These are phyloP conservation scores for Parotia lawesii DNA, from an alignment of 2,113 vertebrate genomes.

Conservation along the genomic window DNA sequence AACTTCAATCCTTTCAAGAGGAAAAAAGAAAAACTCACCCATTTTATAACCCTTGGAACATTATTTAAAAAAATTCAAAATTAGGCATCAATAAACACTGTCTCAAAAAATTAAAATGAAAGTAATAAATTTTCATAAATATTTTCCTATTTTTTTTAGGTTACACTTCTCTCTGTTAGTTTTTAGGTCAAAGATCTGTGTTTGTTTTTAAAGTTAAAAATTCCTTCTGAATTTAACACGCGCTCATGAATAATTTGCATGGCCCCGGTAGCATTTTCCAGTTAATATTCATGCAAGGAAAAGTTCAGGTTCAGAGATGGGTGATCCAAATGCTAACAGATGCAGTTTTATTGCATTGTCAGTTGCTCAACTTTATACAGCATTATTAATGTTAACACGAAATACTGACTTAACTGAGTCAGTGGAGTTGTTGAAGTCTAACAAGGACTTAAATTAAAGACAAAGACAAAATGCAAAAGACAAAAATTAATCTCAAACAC, in stretches of 20 bases:
- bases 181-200: conserved; percentile 6
- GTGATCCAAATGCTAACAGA: background rate
- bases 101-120: background rate
- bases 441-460: background rate
- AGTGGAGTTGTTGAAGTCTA: background rate
- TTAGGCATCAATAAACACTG: background rate
- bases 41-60: background rate
- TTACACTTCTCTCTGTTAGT: background rate
- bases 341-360: background rate
- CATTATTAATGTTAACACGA: background rate
- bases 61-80: background rate
- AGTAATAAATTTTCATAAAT: background rate
- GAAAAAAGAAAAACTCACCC: background rate
- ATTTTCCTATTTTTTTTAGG: background rate
- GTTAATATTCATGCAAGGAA: conserved; percentile 16
- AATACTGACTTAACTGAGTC: background rate
- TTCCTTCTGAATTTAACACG: conserved; percentile 12
- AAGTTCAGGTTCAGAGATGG: background rate
- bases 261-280: background rate
- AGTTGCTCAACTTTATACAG: background rate
- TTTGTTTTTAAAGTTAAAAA: conserved; percentile 23
- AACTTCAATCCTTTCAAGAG: background rate
- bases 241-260: conserved; percentile 16
- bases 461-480: background rate
- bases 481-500: background rate